Evolutionary conservation across 2,797 vertebrate species (phyloP), one percentile per base, ranked within the genome.

Genomic region (Hemibagrus guttatus): DNA sequence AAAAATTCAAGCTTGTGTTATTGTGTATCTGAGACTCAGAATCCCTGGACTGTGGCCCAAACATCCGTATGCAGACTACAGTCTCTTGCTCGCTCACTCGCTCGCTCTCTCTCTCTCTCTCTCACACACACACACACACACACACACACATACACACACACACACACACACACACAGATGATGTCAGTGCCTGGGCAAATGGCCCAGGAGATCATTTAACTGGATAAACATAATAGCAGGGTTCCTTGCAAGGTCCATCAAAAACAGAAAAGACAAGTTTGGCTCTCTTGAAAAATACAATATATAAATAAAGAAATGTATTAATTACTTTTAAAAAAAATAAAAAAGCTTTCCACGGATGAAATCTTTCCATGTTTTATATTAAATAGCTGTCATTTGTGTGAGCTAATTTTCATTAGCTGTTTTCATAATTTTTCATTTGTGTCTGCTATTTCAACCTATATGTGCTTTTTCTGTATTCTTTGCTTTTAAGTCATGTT

Each of bases 161-260:
- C 46, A 76, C n/a, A 78, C 52, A 78, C 52, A 79, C 17, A 59
- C 19, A 87, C 84, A 87, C 76, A 89, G 86, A 88, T 87, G 84
- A 89, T 87, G 88, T 89, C 88, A 89, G 86, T 81, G 56, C 81
- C 87, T 85, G 90, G 90, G 87, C 87, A 87, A 85, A 11, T 72
- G 69, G 83, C 87, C 89, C 71, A 64, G 80, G 85, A 90, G 86
- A 89, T 74, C 75, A 87, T 90, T 89, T 83, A 84, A 86, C 54
- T 83, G 86, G 81, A 85, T 88, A 90, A 87, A 86, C 74, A 83
- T 78, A 86, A 87, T 78, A 83, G 79, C 28, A 71, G 68, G 83
- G 88, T 76, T 87, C 84, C 42, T 54, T 63, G 80, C 42, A 72
- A 88, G 81, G 64, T 78, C 79, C 54, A 63, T 83, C 72, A 78